Conservation (phyloP, 2,888 invertebrate genomes). For the Bursaphelenchus okinawaensis region DNA sequence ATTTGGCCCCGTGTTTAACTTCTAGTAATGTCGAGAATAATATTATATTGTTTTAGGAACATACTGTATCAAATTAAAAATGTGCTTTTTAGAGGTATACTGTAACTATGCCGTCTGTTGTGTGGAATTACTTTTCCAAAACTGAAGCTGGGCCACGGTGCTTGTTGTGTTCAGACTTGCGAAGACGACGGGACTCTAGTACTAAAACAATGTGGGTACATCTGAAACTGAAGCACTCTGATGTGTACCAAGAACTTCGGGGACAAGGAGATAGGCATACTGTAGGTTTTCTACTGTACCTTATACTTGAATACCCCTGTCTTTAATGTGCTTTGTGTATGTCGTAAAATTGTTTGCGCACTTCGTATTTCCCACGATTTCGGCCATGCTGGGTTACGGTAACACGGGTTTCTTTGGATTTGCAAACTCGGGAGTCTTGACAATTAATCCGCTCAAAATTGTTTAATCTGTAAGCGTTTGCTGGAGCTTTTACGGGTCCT, state of each 20-base stretch:
- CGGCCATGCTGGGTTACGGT: background rate
- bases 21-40: too few relatives aligned
- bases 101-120: slow-evolving; percentile 7
- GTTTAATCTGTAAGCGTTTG: background rate
- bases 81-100: too few relatives aligned
- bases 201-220: slow-evolving; percentile 12
- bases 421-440: background rate
- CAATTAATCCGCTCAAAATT: background rate
- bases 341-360: too few relatives aligned
- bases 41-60: too few relatives aligned
- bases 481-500: background rate
- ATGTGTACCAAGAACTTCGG: slow-evolving; percentile 1
- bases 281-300: too few relatives aligned
- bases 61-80: too few relatives aligned
- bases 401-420: background rate
- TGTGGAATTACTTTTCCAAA: slow-evolving; percentile 4
- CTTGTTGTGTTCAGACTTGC: background rate
- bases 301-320: too few relatives aligned
- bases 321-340: too few relatives aligned
- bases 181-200: slow-evolving; percentile 7
- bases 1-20: too few relatives aligned
- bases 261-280: background rate
- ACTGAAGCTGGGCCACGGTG: slow-evolving; percentile 8
- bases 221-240: slow-evolving; percentile 8
- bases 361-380: too few relatives aligned